These are phyloP conservation scores for Stercorarius parasiticus DNA, from an alignment of 2,113 vertebrate species.

Conservation along the genomic window DNA sequence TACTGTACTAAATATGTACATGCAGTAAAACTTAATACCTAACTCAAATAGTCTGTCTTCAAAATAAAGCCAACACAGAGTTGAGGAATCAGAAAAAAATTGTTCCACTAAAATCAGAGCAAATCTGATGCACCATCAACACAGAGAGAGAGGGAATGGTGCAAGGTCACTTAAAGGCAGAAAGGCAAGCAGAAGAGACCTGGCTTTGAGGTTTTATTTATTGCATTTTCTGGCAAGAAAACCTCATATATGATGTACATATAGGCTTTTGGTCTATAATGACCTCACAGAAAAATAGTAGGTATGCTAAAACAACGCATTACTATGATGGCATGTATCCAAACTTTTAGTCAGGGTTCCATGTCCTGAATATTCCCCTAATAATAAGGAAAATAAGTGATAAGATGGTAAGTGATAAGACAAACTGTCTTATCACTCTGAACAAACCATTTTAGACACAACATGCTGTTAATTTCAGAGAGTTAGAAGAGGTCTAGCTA, in stretches of 20 bases:
- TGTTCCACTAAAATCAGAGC: neutral
- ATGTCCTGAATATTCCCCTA: neutral
- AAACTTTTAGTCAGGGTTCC: neutral
- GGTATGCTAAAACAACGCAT: neutral
- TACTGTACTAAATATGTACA: neutral
- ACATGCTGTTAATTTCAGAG: no score
- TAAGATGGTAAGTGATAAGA: no score
- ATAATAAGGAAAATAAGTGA: no score
- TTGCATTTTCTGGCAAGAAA: neutral
- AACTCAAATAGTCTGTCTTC: neutral
- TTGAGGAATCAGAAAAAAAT: neutral
- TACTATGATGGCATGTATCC: accelerated
- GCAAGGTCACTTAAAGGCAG: neutral
- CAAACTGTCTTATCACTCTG: no score
- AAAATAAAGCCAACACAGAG: neutral
- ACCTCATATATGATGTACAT: neutral
- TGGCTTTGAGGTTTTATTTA: neutral
- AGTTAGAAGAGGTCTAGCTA: no score
- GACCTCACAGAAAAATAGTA: neutral
- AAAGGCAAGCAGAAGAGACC: neutral
- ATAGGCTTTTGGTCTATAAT: neutral
- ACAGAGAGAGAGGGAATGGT: neutral
- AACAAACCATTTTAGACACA: no score
- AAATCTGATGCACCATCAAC: neutral
- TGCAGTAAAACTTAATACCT: neutral